Percentiles rank a stretch among this genome's conserved stretches.
Conservation (phyloP, 2,888 invertebrate species). For the Nymphalis c-album region DNA sequence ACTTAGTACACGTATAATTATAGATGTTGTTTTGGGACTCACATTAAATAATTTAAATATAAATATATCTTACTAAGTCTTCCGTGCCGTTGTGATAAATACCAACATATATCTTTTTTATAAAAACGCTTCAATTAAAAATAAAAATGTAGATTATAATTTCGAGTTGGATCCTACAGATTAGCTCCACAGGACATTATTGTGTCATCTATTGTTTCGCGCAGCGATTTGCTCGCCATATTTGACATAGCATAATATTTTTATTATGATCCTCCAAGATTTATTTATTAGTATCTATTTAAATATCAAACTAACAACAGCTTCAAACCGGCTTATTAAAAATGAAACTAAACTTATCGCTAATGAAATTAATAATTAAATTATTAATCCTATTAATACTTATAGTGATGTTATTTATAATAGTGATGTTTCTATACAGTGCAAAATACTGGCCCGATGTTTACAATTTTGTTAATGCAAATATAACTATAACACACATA, state of each 20-base stretch:
- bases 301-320: slow-evolving; percentile 24
- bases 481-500: slow-evolving; percentile 71
- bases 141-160: too few species aligned
- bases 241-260: slow-evolving; percentile 23
- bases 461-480: slow-evolving; percentile 66
- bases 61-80: too few species aligned
- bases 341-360: slow-evolving; percentile 57
- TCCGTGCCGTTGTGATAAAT: too few species aligned
- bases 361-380: slow-evolving; percentile 57
- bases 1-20: too few species aligned
- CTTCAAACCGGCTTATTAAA: slow-evolving; percentile 29
- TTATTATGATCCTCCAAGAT: slow-evolving; percentile 17
- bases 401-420: slow-evolving; percentile 59
- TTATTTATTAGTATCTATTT: slow-evolving; percentile 32
- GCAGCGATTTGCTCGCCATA: slow-evolving; percentile 26
- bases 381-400: slow-evolving; percentile 61
- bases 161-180: too few species aligned
- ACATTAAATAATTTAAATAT: too few species aligned
- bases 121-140: too few species aligned
- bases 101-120: too few species aligned
- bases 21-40: too few species aligned
- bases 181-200: too few species aligned
- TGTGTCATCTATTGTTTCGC: slow-evolving; percentile 6
- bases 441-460: slow-evolving; percentile 69
- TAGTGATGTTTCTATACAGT: slow-evolving; percentile 64